Conservation (phyloP, 1,140 invertebrate species). For the Trissolcus basalis region DNA sequence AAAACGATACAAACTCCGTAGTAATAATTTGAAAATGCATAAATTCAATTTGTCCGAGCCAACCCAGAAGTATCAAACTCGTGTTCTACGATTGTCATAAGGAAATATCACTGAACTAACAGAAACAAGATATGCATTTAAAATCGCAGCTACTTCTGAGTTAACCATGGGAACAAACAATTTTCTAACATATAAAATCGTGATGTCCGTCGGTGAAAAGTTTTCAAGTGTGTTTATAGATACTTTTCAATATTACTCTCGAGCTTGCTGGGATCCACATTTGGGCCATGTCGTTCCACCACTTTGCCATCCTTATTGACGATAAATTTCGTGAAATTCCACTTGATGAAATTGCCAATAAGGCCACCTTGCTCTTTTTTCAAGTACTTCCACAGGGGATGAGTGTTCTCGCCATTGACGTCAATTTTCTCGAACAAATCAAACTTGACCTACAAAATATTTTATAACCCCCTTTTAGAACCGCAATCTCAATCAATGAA, state of each 20-base stretch:
- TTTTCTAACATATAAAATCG: background rate
- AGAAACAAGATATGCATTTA: no score
- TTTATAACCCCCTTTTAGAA: no score
- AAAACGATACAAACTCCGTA: no score
- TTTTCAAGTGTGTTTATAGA: slow-evolving; percentile 73
- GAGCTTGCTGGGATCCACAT: slow-evolving; percentile 84
- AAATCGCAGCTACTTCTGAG: no score
- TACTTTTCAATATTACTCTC: slow-evolving; percentile 82
- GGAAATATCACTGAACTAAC: no score
- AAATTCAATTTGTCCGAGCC: no score
- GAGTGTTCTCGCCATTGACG: slow-evolving; percentile 91
- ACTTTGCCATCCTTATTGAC: slow-evolving; percentile 92
- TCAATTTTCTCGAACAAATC: slow-evolving; percentile 85
- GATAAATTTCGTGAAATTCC: slow-evolving; percentile 99
- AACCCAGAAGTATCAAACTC: no score
- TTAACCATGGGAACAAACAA: no score
- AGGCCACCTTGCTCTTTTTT: slow-evolving; percentile 89
- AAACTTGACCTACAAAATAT: slow-evolving; percentile 67
- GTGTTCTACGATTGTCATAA: no score
- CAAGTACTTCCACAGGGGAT: slow-evolving; percentile 91
- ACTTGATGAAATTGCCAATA: slow-evolving; percentile 91
- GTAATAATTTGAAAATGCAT: no score
- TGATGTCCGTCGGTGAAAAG: slow-evolving; percentile 1
- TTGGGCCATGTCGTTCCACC: slow-evolving; percentile 90
- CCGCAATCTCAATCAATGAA: no score